Evolutionary conservation across 2,888 invertebrate species (phyloP), one percentile per base, ranked within the genome.

Genomic region (Fragum sueziense): DNA sequence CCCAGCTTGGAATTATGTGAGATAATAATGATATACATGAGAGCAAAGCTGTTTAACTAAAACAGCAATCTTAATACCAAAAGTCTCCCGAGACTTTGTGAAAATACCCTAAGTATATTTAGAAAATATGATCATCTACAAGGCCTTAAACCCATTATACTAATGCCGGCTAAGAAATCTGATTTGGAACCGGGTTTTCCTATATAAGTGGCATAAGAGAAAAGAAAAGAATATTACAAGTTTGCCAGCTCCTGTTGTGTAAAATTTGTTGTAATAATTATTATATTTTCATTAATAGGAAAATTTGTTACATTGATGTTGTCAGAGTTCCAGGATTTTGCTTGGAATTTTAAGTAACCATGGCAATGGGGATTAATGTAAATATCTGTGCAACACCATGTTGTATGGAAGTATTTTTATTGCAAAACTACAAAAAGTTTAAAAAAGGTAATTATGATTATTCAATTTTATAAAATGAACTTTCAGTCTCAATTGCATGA

Each of bases 111-210:
- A 86, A 87, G 87, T 87, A 86, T 85, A 86, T 87, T 87, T 85
- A 85, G 85, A 86, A 87, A 85, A 85, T 86, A 85, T 87, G 86
- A 86, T 87, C 86, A 86, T 87, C 87, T 85, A 76, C 74, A 85
- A 87, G 83, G 79, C 80, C 80, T 61, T 87, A 87, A 87, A 86
- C 87, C 87, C 87, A 87, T 87, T 87, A 86, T 85, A 76, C 68
- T 87, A 87, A 87, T 87, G 77, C 87, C 80, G 34, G 85, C 85
- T 87, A 87, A 87, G 87, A 87, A 87, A 87, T 86, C 87, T 85
- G 87, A 86, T 87, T 87, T 86, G 84, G 86, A 85, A 82, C 79
- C 76, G 76, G 76, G 79, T 82, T 85, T 84, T 85, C 75, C 80
- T 85, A 86, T 87, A 87, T 86, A 87, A 87, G 85, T 82, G 77